Percentiles rank a stretch among this genome's conserved stretches.
These are phyloP conservation scores for Caenorhabditis afra DNA, from an alignment of 2,888 invertebrate genomes.

Conservation along the genomic window DNA sequence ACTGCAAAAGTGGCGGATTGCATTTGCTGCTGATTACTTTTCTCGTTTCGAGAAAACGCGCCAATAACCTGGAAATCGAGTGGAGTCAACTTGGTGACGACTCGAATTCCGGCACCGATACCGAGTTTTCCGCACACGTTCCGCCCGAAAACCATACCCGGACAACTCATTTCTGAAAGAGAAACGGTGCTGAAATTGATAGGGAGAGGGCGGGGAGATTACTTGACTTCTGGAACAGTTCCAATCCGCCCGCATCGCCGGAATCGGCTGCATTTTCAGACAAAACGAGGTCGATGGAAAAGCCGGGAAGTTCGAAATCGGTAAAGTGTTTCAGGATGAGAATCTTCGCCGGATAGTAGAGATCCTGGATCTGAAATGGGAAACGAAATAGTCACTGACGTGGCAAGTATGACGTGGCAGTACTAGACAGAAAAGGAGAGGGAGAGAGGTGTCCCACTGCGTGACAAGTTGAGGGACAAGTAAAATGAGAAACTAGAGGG, in stretches of 20 bases:
- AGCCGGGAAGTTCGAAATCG: background rate
- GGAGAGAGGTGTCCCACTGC: too few species aligned
- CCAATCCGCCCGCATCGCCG: too few species aligned
- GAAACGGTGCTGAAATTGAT: too few species aligned
- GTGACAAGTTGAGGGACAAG: too few species aligned
- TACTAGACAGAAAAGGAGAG: too few species aligned
- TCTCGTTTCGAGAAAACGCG: background rate
- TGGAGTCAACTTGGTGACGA: background rate
- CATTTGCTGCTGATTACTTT: too few species aligned
- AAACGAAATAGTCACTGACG: too few species aligned
- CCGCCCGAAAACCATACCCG: background rate
- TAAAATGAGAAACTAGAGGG: background rate
- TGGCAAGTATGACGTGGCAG: too few species aligned
- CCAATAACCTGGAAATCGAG: background rate
- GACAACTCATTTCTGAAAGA: too few species aligned
- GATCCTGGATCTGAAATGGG: background rate
- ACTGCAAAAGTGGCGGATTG: background rate
- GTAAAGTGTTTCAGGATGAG: constrained; percentile 3
- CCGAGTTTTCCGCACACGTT: constrained; percentile 1
- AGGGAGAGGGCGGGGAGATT: background rate
- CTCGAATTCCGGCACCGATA: background rate
- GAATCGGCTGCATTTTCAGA: background rate
- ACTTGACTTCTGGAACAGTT: constrained; percentile 4
- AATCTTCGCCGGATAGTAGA: background rate
- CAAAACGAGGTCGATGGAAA: background rate